These are phyloP conservation scores for Bothrops jararaca DNA, from an alignment of 2,113 vertebrate species.

Conservation along the genomic window DNA sequence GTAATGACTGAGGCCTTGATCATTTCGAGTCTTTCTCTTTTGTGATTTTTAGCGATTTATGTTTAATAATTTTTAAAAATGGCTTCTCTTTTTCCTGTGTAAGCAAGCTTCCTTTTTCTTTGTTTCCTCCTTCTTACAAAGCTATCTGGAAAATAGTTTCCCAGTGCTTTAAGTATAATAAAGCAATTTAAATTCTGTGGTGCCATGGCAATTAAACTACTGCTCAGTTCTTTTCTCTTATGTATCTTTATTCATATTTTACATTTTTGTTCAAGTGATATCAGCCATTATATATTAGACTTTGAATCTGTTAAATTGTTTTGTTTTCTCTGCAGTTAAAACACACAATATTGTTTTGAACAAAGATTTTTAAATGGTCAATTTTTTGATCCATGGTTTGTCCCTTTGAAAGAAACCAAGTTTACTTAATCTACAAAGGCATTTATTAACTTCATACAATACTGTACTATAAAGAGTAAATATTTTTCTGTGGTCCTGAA, in stretches of 20 bases:
- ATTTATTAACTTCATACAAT: background rate
- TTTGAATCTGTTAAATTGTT: background rate
- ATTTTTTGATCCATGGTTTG: background rate
- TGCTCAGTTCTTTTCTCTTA: background rate
- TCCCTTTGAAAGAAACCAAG: background rate
- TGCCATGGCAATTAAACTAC: background rate
- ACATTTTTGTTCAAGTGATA: background rate
- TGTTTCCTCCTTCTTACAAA: background rate
- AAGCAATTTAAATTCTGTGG: background rate
- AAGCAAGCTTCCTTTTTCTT: background rate
- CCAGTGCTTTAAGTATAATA: slow-evolving; percentile 3
- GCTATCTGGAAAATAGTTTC: background rate
- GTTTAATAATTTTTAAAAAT: background rate
- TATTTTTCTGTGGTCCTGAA: background rate
- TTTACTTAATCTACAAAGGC: background rate
- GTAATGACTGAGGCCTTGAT: slow-evolving; percentile 34
- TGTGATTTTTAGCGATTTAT: slow-evolving; percentile 43
- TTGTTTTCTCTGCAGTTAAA: background rate
- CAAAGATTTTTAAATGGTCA: background rate
- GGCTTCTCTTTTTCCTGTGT: background rate
- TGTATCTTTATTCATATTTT: background rate
- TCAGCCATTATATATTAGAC: background rate
- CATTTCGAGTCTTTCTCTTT: background rate
- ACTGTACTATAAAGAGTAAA: background rate
- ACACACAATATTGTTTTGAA: background rate